Evolutionary conservation across 2,797 vertebrate genomes (phyloP), one percentile per base, ranked within the genome.

Genomic region (Melanotaenia trifasciata): DNA sequence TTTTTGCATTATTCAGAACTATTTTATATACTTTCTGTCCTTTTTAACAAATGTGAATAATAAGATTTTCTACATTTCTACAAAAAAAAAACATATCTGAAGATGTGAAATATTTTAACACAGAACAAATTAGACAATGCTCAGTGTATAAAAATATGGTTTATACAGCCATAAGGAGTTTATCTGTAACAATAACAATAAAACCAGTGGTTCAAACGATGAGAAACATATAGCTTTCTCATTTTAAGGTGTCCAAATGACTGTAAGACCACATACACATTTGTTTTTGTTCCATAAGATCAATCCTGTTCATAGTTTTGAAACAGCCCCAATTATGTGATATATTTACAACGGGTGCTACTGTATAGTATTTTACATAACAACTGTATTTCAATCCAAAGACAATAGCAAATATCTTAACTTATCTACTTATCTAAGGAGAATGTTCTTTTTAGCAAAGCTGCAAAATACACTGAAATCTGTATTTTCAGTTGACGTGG

Each of bases 281-380:
- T 51, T 74, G 54, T 40, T 26, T 38, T 35, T 64, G 18, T 70
- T 64, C 64, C 56, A 57, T 36, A 51, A 0, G 14, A 57, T 32
- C 28, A 14, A 24, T 62, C 18, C 40, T 70, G 2, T 40, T 65
- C 1, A 58, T 65, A 62, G 11, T n/a, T 30, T 33, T 40, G 18
- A 56, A 74, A 66, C 36, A 35, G 14, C 9, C 30, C 50, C 8
- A 40, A 20, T 32, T 28, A 12, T 57, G 20, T 40, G 18, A n/a
- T 58, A n/a, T 9, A 20, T 3, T 59, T 0, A 14, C 24, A 62
- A 30, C 5, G 24, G 28, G 16, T 50, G 11, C 3, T 14, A 5
- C 5, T 64, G 43, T 51, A 11, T 0, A 18, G 38, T n/a, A 11
- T 67, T 78, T 58, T 64, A 30, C 11, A 66, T 22, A 26, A 20